Base-by-base conservation (phyloP, 1,140 invertebrate species). In the Drosophila asahinai region DNA sequence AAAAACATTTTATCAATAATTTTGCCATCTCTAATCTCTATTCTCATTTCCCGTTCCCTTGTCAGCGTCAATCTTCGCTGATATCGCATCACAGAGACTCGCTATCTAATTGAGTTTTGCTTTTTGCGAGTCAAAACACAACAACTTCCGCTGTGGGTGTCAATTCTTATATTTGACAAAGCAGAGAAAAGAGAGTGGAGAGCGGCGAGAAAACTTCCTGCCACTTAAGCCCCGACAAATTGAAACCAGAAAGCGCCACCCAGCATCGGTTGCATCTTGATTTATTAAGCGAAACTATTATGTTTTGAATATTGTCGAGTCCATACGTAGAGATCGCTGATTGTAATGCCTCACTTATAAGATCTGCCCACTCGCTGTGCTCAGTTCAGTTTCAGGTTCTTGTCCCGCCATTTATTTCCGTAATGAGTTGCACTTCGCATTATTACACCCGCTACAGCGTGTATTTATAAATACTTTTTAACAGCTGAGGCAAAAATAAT, bases 201-300 rank as follows among this genome's bases (percentile, higher is more conserved):
- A 25, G 49, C 19, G 3, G 48, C 33, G 52, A 57, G 54, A 74
- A 42, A 72, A 52, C 75, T 79, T 79, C 66, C 77, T 71, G 77
- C 66, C 76, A 78, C 76, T 79, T 79, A 72, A 65, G 74, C 30
- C 11, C 11, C 22, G 75, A 64, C 71, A 76, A 77, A 84, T 86
- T 86, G 82, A 79, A 86, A 84, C 77, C 52, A 63, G 55, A 63
- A 78, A 74, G 68, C 73, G 74, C 67, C 82, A 78, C 61, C 61
- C 64, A 67, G 61, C 59, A 62, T 70, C 75, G 58, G 62, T 45
- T 75, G 70, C 73, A 73, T 61, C 71, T 73, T 73, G 71, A 73
- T 73, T 73, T 60, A 73, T 72, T 40, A 45, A 51, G 19, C 36
- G 40, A 73, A 52, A 73, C 59, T 59, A 73, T 76, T 52, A 64